Conservation (phyloP, 2,888 invertebrate species). For the Pachliopta kotzebuea region DNA sequence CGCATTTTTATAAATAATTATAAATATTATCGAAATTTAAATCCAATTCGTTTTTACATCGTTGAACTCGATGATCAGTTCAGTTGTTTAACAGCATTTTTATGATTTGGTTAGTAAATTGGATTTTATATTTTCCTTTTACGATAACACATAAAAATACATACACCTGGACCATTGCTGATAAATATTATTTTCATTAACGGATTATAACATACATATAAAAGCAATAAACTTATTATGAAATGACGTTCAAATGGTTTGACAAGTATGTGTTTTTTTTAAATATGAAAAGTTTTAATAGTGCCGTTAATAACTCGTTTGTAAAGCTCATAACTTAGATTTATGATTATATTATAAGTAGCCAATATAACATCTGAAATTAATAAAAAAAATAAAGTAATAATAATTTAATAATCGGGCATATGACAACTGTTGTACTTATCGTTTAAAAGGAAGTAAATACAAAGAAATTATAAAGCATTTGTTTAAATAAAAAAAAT, state of each 20-base stretch:
- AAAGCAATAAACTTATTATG: slow-evolving; percentile 22
- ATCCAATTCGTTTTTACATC: slow-evolving; percentile 16
- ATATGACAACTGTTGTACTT: too few species aligned
- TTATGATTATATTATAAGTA: not conserved
- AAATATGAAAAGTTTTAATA: slow-evolving; percentile 8
- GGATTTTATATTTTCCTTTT: slow-evolving; percentile 33
- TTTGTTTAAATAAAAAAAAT: too few species aligned
- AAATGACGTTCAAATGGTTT: slow-evolving; percentile 4
- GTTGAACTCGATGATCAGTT: slow-evolving; percentile 26
- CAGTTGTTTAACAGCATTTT: slow-evolving; percentile 25
- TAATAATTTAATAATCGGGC: too few species aligned
- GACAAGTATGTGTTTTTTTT: slow-evolving; percentile 21
- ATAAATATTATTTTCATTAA: slow-evolving; percentile 23
- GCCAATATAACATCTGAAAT: not conserved
- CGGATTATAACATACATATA: slow-evolving; percentile 19
- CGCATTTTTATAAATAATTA: slow-evolving; percentile 1
- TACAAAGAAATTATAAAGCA: too few species aligned
- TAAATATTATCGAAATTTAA: slow-evolving; percentile 7
- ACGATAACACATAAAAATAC: slow-evolving; percentile 32
- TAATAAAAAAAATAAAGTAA: not conserved
- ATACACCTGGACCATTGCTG: slow-evolving; percentile 17
- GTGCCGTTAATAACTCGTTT: slow-evolving; percentile 7
- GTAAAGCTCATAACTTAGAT: not conserved
- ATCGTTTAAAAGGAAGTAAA: too few species aligned
- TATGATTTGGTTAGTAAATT: slow-evolving; percentile 32